Percentiles rank a stretch among this genome's conserved stretches.
These are phyloP conservation scores for Branchinecta lindahli DNA, from an alignment of 1,140 invertebrate species.

Conservation along the genomic window DNA sequence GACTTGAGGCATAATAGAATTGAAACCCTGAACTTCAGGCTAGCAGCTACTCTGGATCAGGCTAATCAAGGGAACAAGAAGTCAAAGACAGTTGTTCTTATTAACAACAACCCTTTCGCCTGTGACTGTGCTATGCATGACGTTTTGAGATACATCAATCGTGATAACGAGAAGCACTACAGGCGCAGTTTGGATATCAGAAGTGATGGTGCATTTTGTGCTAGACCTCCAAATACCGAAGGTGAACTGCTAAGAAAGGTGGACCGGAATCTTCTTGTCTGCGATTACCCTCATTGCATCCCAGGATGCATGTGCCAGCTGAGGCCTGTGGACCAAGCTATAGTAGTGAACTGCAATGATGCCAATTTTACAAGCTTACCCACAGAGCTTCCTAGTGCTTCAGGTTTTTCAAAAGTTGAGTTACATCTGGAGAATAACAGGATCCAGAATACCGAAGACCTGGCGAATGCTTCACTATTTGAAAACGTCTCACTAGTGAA, in stretches of 20 bases:
- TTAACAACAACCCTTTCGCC: neutral
- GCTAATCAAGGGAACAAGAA: neutral
- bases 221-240: neutral
- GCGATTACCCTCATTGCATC: neutral
- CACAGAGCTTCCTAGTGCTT: neutral
- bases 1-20: neutral
- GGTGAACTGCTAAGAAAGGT: neutral
- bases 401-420: neutral
- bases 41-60: neutral
- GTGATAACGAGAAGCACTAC: neutral
- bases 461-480: neutral
- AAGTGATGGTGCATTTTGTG: neutral
- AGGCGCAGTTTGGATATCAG: neutral
- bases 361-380: neutral
- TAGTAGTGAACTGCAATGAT: neutral
- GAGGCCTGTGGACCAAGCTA: neutral
- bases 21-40: neutral
- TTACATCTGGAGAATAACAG: neutral
- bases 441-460: neutral
- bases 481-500: neutral
- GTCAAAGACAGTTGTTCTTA: neutral
- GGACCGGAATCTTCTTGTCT: neutral
- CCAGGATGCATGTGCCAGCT: neutral
- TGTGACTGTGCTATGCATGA: neutral
- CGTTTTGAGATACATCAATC: neutral